Evolutionary conservation across 2,888 invertebrate genomes (phyloP).

Genomic region (Meloe dianella): DNA sequence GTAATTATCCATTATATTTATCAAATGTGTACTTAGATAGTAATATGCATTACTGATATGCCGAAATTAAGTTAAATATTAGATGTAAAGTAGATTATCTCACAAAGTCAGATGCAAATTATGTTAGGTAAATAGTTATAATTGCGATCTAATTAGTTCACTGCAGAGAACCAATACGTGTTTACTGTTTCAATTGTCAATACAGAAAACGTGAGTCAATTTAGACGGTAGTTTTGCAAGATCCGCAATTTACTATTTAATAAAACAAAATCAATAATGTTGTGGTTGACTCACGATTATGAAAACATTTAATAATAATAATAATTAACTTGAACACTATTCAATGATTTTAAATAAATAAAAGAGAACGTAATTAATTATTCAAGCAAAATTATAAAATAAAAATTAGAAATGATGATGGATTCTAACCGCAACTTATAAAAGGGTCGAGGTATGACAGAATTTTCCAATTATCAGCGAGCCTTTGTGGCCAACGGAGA

Average conservation of each 20-base stretch:
- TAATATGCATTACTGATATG: background rate
- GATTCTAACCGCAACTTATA: background rate
- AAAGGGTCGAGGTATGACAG: conserved; percentile 5
- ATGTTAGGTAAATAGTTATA: conserved; percentile 4
- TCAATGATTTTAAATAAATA: background rate
- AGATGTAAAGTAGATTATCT: background rate
- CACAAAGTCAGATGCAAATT: background rate
- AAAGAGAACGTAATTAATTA: background rate
- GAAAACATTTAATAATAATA: background rate
- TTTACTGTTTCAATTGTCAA: background rate
- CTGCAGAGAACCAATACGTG: background rate
- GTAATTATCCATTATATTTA: background rate
- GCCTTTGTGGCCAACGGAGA: background rate
- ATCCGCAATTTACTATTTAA: background rate
- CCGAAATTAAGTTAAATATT: background rate
- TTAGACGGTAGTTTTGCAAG: background rate
- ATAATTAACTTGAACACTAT: background rate
- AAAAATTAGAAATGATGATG: background rate
- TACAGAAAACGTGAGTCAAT: background rate
- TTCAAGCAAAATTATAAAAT: background rate
- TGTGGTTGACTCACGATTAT: background rate
- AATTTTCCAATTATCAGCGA: conserved; percentile 6
- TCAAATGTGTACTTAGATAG: background rate
- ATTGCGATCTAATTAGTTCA: conserved; percentile 1
- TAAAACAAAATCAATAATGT: background rate